Base-by-base conservation (phyloP, 2,113 vertebrate genomes). In the Puntigrus tetrazona region DNA sequence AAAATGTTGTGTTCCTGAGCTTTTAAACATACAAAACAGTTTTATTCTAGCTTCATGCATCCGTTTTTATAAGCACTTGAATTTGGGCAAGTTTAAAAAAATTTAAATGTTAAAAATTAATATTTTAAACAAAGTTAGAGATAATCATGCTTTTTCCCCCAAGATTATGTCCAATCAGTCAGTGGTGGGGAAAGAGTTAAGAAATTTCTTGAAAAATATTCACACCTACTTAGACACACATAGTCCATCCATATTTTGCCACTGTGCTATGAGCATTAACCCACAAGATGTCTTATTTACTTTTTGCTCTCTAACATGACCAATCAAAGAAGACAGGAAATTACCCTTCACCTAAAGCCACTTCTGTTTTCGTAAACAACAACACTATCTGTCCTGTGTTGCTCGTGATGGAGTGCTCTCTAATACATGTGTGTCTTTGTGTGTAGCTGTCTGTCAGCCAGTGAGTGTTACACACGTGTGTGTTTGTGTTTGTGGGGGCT, bases 351-450 rank as follows among this genome's bases (percentile, higher is more conserved):
- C 41, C 59, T 80, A 27, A 45, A 67, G 59, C 59, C 59, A 45
- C 78, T 67, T 65, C 57, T 22, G 61, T 80, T 67, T 50, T 45
- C 7, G 78, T 80, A 67, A 79, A 79, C 55, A 78, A 78, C 76
- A 78, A 18, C 34, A 27, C 36, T 63, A 45, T 31, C 41, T 67
- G 78, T 80, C 78, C n/a, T 61, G 36, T 13, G 31, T 79, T 74
- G 70, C 38, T 5, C 36, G 22, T 67, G 38, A 67, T 80, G 57
- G 77, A 79, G 77, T 29, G 78, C 61, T 80, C 38, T 43, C 29
- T 20, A 47, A 22, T 47, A 80, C 59, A 67, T n/a, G 78, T 67
- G 43, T 75, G 73, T 75, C 7, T 43, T 41, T 36, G 55, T 78
- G 77, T 45, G 16, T 61, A 16, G 31, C 34, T 61, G 36, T 41